Conservation (phyloP, 2,113 vertebrate genomes). For the Patagioenas fasciata region DNA sequence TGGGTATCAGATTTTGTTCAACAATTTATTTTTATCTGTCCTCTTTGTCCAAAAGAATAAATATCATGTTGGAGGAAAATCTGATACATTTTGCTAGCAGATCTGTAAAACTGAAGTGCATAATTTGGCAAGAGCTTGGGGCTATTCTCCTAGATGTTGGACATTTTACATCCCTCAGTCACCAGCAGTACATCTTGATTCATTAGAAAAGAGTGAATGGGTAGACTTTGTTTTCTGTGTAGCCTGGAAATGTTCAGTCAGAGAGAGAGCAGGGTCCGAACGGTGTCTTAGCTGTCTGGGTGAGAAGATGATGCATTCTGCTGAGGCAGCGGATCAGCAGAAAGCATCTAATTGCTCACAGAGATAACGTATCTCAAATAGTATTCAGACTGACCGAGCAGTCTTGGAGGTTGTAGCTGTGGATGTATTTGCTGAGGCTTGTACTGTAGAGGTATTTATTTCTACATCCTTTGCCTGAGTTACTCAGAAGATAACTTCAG, state of each 20-base stretch:
- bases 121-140: constrained; percentile 52
- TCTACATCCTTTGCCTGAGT: background rate
- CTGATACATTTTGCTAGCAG: constrained; percentile 43
- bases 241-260: background rate
- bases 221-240: constrained; percentile 8
- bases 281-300: background rate
- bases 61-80: background rate
- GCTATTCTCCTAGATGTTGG: constrained; percentile 34
- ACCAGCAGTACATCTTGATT: constrained; percentile 28
- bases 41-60: constrained; percentile 22
- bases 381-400: background rate
- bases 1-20: constrained; percentile 37
- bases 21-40: constrained; percentile 5
- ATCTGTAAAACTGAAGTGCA: constrained; percentile 28
- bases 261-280: background rate
- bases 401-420: background rate
- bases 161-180: constrained; percentile 34
- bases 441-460: background rate
- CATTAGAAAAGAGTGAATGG: background rate
- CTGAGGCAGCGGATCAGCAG: background rate
- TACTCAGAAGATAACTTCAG: background rate
- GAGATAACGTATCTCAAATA: background rate
- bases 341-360: background rate
- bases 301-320: background rate
- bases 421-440: background rate